phyloP scores from a whole-genome alignment of 2,113 vertebrate genomes.

The Heterochromis multidens region DNA sequence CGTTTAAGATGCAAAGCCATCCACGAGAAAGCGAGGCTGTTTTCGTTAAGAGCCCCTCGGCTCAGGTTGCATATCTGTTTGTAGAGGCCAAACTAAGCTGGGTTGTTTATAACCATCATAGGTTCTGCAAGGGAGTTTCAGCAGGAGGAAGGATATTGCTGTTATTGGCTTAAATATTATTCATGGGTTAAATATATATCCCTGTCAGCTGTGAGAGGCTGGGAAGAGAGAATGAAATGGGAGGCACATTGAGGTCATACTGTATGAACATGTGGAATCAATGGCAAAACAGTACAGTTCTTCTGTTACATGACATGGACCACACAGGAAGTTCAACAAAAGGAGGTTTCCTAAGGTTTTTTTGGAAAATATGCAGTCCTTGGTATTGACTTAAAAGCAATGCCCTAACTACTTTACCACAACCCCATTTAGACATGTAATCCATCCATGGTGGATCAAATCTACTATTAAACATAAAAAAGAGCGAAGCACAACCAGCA shows the following conservation, averaged over 20 bases:
- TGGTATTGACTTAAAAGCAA: background rate
- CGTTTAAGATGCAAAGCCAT: constrained; percentile 38
- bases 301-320: constrained; percentile 22
- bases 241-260: constrained; percentile 18
- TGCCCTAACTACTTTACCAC: background rate
- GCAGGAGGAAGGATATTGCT: constrained; percentile 39
- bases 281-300: constrained; percentile 6
- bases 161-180: constrained; percentile 56
- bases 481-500: background rate
- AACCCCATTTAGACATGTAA: background rate
- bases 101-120: constrained; percentile 54
- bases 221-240: constrained; percentile 19
- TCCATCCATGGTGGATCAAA: background rate
- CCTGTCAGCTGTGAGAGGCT: constrained; percentile 5
- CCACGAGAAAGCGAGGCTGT: constrained; percentile 25
- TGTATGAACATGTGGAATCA: constrained; percentile 30
- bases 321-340: constrained; percentile 17
- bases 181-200: constrained; percentile 53
- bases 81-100: constrained; percentile 39
- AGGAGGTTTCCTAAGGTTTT: background rate
- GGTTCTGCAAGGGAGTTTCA: constrained; percentile 31
- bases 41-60: constrained; percentile 46
- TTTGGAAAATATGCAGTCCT: background rate
- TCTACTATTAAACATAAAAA: background rate
- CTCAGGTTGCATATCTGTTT: constrained; percentile 63